phyloP scores from a whole-genome alignment of 1,140 invertebrate species.

The Streblospio benedicti region DNA sequence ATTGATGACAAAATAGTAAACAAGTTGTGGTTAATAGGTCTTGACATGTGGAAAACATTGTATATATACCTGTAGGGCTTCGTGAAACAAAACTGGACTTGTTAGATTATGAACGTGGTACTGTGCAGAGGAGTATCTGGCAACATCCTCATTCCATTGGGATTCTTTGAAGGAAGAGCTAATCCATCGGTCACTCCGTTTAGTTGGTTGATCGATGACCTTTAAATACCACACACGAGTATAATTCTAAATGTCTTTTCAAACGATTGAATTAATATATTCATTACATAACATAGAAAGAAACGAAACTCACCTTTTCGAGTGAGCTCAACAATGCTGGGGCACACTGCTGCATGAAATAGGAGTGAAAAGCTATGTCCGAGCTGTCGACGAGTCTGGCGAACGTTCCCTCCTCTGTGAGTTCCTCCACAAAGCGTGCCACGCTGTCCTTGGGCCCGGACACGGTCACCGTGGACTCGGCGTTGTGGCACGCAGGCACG shows the following conservation, averaged over 20 bases:
- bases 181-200: not conserved
- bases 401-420: constrained; percentile 72
- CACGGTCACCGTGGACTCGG: constrained; percentile 79
- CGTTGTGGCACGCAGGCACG: constrained; percentile 87
- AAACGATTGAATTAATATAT: not conserved
- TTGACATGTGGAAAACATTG: too few relatives aligned
- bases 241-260: not conserved
- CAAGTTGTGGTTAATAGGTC: too few relatives aligned
- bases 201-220: not conserved
- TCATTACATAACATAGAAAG: not conserved
- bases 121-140: constrained; percentile 59
- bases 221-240: constrained; percentile 46
- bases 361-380: constrained; percentile 84
- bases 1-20: too few relatives aligned
- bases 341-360: constrained; percentile 66
- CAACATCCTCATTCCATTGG: not conserved
- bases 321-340: constrained; percentile 67
- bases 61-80: constrained; percentile 68
- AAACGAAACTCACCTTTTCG: constrained; percentile 50
- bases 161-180: not conserved
- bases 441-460: constrained; percentile 71
- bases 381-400: constrained; percentile 79
- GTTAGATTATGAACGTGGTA: constrained; percentile 94
- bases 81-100: constrained; percentile 67
- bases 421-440: constrained; percentile 59